Evolutionary conservation across 2,888 invertebrate species (phyloP), one percentile per base, ranked within the genome.

Genomic region (Parnassius apollo): DNA sequence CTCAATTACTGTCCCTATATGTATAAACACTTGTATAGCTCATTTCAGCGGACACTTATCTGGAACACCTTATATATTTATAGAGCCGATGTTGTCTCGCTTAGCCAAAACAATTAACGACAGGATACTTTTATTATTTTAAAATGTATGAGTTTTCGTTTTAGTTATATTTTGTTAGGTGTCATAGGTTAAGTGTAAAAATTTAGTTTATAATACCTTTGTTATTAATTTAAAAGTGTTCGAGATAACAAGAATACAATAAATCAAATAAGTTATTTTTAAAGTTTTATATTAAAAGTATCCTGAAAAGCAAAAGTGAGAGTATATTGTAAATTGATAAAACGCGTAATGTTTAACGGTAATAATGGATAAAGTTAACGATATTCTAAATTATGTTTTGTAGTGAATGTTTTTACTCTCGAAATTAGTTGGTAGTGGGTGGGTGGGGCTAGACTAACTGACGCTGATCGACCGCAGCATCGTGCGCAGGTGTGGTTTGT

Each of bases 371-470:
- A 74, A 75, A 74, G 75, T 82, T 79, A 82, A 78, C 70, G 70
- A 81, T 81, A 84, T 85, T 83, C 80, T 82, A 80, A 83, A 85
- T 82, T 88, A 85, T 80, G 85, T 88, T 89, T 87, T 82, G 86
- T 88, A 88, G 88, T 83, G 76, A 78, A 86, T 81, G 81, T 88
- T 86, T 76, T 85, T 81, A 83, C 79, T 80, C 73, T 82, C 75
- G 75, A 77, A 75, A 70, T 71, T 78, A 78, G 76, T 69, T 65
- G 69, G 75, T 75, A 76, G 73, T 66, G 70, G 64, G 10, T 3
- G 57, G 42, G 11, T n/a, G 35, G 18, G 57, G 44, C 12, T 42
- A 12, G 35, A 35, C 7, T 35, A 35, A 35, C 35, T 4, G 13
- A 18, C 9, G 55, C 54, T 56, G 56, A 50, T 50, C 61, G 58